Percentiles rank a stretch among this genome's conserved stretches.
Evolutionary conservation across 2,888 invertebrate genomes (phyloP).

Genomic region (Mellilla xanthometata): DNA sequence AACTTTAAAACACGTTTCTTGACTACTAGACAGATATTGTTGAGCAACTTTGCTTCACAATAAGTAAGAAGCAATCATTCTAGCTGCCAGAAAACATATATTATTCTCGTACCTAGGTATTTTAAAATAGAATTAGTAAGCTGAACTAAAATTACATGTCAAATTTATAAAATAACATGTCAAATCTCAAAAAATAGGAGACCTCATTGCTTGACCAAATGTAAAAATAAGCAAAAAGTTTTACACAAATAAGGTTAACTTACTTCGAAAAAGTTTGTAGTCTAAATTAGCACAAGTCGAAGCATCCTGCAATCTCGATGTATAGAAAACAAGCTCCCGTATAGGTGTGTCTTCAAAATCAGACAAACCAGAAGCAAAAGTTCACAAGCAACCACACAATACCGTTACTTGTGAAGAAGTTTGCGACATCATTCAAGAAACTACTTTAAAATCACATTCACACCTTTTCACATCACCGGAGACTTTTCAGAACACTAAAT

Average conservation of each 20-base stretch:
- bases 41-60: too few species aligned
- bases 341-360: constrained; percentile 66
- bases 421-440: constrained; percentile 32
- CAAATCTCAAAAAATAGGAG: too few species aligned
- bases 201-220: too few species aligned
- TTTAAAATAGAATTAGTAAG: too few species aligned
- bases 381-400: constrained; percentile 52
- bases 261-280: constrained; percentile 19
- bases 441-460: constrained; percentile 29
- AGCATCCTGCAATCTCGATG: constrained; percentile 53
- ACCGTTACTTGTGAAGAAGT: constrained; percentile 34
- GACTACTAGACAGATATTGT: not conserved
- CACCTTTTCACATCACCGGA: constrained; percentile 18
- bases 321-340: constrained; percentile 53
- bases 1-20: constrained; percentile 25
- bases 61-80: too few species aligned
- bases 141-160: too few species aligned
- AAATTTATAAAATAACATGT: too few species aligned
- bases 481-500: not conserved
- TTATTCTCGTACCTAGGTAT: too few species aligned
- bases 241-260: constrained; percentile 7
- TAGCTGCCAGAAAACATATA: too few species aligned
- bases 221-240: not conserved
- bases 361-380: constrained; percentile 47
- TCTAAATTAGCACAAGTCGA: constrained; percentile 52